These are phyloP conservation scores for Ormyrus rosae DNA, from an alignment of 2,888 invertebrate genomes.

Conservation along the genomic window DNA sequence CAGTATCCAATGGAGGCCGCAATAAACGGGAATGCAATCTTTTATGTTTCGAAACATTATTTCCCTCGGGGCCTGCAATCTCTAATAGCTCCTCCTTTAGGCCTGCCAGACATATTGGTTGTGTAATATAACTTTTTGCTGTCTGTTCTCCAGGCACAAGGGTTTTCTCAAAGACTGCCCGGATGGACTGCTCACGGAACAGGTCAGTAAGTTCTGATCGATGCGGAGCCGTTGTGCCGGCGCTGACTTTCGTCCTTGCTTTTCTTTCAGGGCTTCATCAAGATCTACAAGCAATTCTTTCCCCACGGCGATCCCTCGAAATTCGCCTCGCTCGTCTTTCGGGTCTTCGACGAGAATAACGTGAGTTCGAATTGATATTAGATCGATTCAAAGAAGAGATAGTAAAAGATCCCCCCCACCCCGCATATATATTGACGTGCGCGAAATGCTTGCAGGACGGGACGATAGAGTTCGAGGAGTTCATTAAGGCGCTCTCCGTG, in stretches of 20 bases:
- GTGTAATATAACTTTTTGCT: neutral
- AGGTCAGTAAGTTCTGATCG: constrained; percentile 78
- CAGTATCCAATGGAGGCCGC: too few relatives aligned
- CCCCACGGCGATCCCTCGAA: constrained; percentile 99
- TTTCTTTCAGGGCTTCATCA: constrained; percentile 93
- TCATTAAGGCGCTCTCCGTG: constrained; percentile 97
- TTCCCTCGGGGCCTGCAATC: too few relatives aligned
- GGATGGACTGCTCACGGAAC: constrained; percentile 95
- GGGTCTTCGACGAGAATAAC: constrained; percentile 99
- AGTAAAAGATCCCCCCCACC: too few relatives aligned
- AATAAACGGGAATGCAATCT: too few relatives aligned
- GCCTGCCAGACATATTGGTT: too few relatives aligned
- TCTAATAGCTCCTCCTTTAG: too few relatives aligned
- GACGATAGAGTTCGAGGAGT: constrained; percentile 99
- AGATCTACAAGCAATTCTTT: constrained; percentile 99
- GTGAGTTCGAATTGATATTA: constrained; percentile 81
- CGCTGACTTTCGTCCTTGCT: neutral
- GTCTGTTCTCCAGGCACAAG: constrained; percentile 86
- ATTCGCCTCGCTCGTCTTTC: constrained; percentile 97
- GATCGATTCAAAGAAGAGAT: too few relatives aligned
- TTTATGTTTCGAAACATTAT: too few relatives aligned
- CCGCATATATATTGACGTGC: neutral
- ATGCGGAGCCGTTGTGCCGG: neutral
- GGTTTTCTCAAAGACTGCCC: constrained; percentile 98
- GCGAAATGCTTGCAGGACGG: constrained; percentile 87